Evolutionary conservation across 1,140 invertebrate genomes (phyloP), one percentile per base, ranked within the genome.

Genomic region (Drosophila bocki): DNA sequence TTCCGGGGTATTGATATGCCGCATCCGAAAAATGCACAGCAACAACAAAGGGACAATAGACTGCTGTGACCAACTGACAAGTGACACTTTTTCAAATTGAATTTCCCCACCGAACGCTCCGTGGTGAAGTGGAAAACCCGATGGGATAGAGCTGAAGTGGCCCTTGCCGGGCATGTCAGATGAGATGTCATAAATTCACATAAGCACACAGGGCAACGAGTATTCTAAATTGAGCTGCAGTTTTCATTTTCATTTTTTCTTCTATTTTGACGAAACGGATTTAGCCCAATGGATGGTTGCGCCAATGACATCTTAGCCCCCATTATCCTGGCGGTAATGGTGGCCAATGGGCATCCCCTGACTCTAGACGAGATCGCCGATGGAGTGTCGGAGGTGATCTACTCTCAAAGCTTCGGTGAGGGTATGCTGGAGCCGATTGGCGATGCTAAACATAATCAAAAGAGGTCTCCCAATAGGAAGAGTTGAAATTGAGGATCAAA

Each of bases 61-160:
- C 48, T 45, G 39, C 39, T 63, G 51, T 83, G 81, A 48, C 81
- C 81, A 82, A 59, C 64, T 83, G 80, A 83, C 80, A 84, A 83
- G 81, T 85, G 82, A 82, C 82, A 85, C 60, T 78, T 85, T 84
- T 82, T 78, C 67, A 87, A 81, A 79, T 82, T 87, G 79, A 87
- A 87, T 87, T 87, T 87, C 53, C 53, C 42, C 64, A 68, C 39
- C 22, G 12, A 54, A 53, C 45, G 41, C 45, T 41, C 35, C 19
- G 22, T 19, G 37, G 33, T 37, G 19, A 45, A 56, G 65, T 42
- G 50, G 54, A 72, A 72, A 72, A 33, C 37, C 32, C 44, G 45
- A 72, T 22, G 37, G 70, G 32, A 26, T 37, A 37, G 7, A 32
- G 45, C 44, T 35, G 33, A 72, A 72, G 70, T 72, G 69, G 67